Conservation (phyloP, 2,113 vertebrate species). For the Callipepla squamata region DNA sequence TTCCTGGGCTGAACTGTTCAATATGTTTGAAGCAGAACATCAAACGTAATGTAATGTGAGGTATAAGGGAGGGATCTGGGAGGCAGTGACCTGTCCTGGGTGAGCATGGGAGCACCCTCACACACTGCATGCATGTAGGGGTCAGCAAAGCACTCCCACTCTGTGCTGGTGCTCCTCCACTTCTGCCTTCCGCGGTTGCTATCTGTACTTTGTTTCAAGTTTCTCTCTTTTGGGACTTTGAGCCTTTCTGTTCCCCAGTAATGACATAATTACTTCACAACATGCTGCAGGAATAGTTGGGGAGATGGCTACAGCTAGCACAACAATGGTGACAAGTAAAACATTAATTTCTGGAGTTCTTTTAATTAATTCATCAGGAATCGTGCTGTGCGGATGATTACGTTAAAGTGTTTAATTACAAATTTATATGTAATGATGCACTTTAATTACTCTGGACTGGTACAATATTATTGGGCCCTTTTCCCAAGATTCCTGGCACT, state of each 20-base stretch:
- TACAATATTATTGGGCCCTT: slow-evolving; percentile 90
- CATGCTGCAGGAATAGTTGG: slow-evolving; percentile 76
- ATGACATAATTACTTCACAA: slow-evolving; percentile 79
- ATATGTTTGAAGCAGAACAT: fast-evolving
- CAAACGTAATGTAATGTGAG: neutral
- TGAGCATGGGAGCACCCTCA: neutral
- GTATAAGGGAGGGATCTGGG: neutral
- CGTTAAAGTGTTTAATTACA: slow-evolving; percentile 94
- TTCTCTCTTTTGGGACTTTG: slow-evolving; percentile 71
- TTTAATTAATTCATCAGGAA: slow-evolving; percentile 91
- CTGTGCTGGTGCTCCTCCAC: neutral
- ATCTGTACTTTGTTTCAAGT: slow-evolving; percentile 60
- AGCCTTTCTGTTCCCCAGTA: slow-evolving; percentile 70
- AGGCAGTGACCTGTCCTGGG: neutral
- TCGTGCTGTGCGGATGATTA: slow-evolving; percentile 90
- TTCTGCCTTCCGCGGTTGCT: slow-evolving; percentile 24
- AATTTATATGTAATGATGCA: slow-evolving; percentile 92
- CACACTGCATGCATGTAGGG: neutral
- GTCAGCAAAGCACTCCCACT: fast-evolving
- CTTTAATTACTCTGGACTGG: slow-evolving; percentile 92
- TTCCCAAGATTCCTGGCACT: slow-evolving; percentile 84
- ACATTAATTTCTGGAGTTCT: slow-evolving; percentile 90
- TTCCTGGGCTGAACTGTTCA: neutral
- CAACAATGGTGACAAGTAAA: slow-evolving; percentile 87
- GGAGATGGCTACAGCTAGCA: slow-evolving; percentile 71